A percentile compares a stretch with the other conserved stretches of the same genome.
These are phyloP conservation scores for Danaus chrysippus DNA, from an alignment of 2,888 invertebrate species.

Conservation along the genomic window DNA sequence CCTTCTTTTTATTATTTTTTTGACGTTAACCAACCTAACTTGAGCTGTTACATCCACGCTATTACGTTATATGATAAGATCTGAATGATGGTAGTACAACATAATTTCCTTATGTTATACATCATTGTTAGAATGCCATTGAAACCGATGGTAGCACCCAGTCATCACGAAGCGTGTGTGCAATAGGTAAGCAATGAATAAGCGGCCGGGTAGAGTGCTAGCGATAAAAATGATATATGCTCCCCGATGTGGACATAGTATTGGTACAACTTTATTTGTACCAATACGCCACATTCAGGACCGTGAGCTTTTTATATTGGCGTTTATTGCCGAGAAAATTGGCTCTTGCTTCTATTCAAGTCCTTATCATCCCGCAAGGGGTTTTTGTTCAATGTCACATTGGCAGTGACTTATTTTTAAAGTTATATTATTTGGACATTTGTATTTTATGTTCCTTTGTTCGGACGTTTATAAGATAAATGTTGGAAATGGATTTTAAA, in stretches of 20 bases:
- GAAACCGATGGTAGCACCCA: slow-evolving; percentile 34
- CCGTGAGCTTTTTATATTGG: slow-evolving; percentile 39
- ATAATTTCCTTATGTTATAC: slow-evolving; percentile 12
- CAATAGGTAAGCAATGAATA: slow-evolving; percentile 79
- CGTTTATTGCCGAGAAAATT: slow-evolving; percentile 38
- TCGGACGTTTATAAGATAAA: not conserved
- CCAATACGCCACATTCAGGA: slow-evolving; percentile 48
- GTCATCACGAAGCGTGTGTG: slow-evolving; percentile 61
- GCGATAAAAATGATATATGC: slow-evolving; percentile 79
- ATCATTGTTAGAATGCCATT: slow-evolving; percentile 15
- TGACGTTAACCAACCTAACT: no score
- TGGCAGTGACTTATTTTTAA: slow-evolving; percentile 30
- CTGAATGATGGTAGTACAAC: slow-evolving; percentile 7
- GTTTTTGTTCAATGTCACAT: slow-evolving; percentile 29
- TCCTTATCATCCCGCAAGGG: slow-evolving; percentile 30
- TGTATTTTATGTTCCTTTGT: slow-evolving; percentile 16
- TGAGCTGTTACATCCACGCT: no score
- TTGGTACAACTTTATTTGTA: slow-evolving; percentile 67
- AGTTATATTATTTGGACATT: slow-evolving; percentile 23
- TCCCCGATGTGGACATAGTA: slow-evolving; percentile 59
- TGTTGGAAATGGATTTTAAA: not conserved
- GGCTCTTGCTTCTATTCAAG: slow-evolving; percentile 34
- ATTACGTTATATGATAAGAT: no score
- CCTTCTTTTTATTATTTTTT: no score
- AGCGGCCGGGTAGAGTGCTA: slow-evolving; percentile 66